These are phyloP conservation scores for Campoletis sonorensis DNA, from an alignment of 1,140 invertebrate species.

Conservation along the genomic window DNA sequence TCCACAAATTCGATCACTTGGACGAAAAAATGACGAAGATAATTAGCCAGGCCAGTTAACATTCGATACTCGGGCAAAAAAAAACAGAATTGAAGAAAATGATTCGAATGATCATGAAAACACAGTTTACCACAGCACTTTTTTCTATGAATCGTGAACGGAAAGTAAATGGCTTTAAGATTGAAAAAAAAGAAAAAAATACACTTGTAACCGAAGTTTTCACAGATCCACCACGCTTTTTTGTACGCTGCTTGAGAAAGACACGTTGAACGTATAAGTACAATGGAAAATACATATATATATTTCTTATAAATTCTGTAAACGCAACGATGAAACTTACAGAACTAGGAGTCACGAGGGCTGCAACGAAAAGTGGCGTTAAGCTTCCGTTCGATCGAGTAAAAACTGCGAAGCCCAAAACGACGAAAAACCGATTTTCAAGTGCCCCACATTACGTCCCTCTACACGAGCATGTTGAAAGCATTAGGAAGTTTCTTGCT, in stretches of 20 bases:
- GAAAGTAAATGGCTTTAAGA: too few species aligned
- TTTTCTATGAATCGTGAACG: neutral
- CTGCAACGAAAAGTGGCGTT: neutral
- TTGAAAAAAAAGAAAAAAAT: too few species aligned
- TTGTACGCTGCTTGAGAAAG: neutral
- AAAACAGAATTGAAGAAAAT: too few species aligned
- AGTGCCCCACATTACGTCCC: constrained; percentile 1
- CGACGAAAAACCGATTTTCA: constrained; percentile 52
- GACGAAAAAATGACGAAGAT: too few species aligned
- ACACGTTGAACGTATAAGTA: neutral
- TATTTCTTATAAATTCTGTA: constrained; percentile 7
- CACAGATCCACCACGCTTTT: neutral
- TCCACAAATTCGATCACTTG: neutral
- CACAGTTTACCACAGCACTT: neutral
- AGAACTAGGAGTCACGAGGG: neutral
- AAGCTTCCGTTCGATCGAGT: constrained; percentile 26
- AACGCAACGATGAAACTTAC: neutral
- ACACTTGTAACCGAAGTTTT: too few species aligned
- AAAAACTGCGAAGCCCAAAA: constrained; percentile 33
- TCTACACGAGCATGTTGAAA: constrained; percentile 64
- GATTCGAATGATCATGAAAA: too few species aligned
- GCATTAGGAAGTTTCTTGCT: constrained; percentile 72
- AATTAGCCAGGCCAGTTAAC: neutral
- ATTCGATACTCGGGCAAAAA: neutral
- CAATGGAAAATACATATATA: neutral